phyloP scores from a whole-genome alignment of 2,888 invertebrate species.

The Operophtera brumata region DNA sequence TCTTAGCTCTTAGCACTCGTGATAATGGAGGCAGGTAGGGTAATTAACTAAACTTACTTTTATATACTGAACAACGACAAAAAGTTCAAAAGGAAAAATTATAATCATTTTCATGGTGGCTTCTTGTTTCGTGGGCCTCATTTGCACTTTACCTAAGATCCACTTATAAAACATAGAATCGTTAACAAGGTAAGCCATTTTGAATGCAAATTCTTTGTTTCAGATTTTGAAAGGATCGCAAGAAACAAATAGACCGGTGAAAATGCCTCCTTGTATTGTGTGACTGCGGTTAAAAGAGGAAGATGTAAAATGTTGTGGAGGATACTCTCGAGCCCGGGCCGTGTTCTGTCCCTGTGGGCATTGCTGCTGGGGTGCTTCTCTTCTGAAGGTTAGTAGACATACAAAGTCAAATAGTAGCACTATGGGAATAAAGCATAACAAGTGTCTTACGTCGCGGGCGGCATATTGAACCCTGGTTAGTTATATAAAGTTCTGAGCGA shows the following conservation, averaged over 20 bases:
- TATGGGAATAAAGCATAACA: not conserved
- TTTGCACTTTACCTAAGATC: not conserved
- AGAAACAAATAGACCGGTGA: not conserved
- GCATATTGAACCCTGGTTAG: no score
- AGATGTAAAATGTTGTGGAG: conserved; percentile 26
- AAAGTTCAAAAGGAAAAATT: not conserved
- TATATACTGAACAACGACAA: not conserved
- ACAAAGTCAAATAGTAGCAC: no score
- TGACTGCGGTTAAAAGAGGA: conserved; percentile 11
- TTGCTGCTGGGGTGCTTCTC: conserved; percentile 19
- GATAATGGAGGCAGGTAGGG: conserved; percentile 12
- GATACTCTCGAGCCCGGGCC: conserved; percentile 17
- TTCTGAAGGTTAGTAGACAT: conserved; percentile 12
- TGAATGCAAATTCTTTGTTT: conserved; percentile 11
- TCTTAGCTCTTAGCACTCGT: conserved; percentile 17
- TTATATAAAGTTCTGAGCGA: no score
- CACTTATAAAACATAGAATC: not conserved
- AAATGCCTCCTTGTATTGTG: conserved; percentile 10
- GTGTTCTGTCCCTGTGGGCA: conserved; percentile 17
- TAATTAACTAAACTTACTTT: conserved; percentile 8
- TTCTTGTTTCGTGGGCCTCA: not conserved
- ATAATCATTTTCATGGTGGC: no score
- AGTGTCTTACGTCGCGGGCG: not conserved
- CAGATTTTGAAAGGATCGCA: conserved; percentile 11
- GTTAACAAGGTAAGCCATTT: not conserved